Conservation (phyloP, 2,888 invertebrate genomes). For the Dexiosoma caninum region DNA sequence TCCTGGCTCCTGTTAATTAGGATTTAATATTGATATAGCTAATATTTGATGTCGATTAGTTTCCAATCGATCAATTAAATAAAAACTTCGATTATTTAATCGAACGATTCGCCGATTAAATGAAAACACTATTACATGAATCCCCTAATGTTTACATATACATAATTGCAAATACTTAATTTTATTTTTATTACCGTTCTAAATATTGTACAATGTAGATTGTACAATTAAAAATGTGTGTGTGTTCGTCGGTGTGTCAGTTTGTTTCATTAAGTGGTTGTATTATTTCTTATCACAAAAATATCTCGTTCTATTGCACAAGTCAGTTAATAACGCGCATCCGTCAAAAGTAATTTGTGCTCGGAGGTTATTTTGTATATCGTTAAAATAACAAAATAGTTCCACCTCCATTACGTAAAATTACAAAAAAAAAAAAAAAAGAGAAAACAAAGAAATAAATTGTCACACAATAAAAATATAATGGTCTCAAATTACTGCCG, state of each 20-base stretch:
- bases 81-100: no score
- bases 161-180: background rate
- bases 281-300: conserved; percentile 1
- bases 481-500: conserved; percentile 72
- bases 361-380: background rate
- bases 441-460: no score
- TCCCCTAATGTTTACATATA: no score
- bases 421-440: no score
- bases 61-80: no score
- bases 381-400: conserved; percentile 26
- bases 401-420: conserved; percentile 23
- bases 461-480: conserved; percentile 55
- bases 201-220: background rate
- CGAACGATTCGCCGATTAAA: no score
- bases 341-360: conserved; percentile 71
- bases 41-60: no score
- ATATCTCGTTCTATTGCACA: conserved; percentile 75
- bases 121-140: no score
- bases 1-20: no score
- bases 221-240: background rate
- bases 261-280: background rate
- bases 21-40: no score
- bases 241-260: background rate
- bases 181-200: conserved; percentile 6
- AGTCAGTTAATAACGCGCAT: conserved; percentile 76